Base-by-base conservation (phyloP, 2,888 invertebrate genomes). In the Drosophila subquinaria region DNA sequence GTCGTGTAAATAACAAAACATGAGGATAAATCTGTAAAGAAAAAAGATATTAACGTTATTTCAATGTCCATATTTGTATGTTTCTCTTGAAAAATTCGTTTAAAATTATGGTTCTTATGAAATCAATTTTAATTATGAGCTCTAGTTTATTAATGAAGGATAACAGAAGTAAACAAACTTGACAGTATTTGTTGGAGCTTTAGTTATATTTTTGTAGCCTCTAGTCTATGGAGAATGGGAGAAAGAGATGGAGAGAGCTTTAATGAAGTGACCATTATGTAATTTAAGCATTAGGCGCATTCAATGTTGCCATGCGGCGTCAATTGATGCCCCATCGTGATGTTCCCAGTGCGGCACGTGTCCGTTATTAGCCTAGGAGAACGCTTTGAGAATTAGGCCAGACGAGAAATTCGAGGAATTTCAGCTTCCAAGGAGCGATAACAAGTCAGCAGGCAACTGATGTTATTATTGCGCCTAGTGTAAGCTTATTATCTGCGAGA, bases 331-430 rank as follows among this genome's bases (percentile, higher is more conserved):
- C 50, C 40, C 69, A 40, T 56, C 47, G 36, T 51, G 51, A 27
- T 27, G 5, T 42, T 42, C 10, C 43, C 4, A 30, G 17, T 23
- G 61, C 15, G 78, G 51, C 84, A 83, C 84, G 73, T 87, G 79
- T 63, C 59, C 67, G 51, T 81, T 84, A 82, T 83, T 69, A 56
- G 67, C 47, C 43, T 60, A 40, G 13, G 60, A 30, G 13, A 36
- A 11, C 6, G n/a, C 23, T 36, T 43, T 27, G 43, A 11, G 27
- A 27, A 15, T 55, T 30, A 40, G 50, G 30, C 30, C 50, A 36
- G 27, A 48, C 17, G 35, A 36, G 23, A 20, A 51, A 36, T 51
- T 36, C 51, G 8, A 36, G 35, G 36, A 51, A 51, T 13, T 23
- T 8, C 23, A 45, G 38, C 20, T 20, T n/a, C 17, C 11, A 36